Evolutionary conservation across 1,140 invertebrate species (phyloP).

Genomic region (Heliconius hermathena): DNA sequence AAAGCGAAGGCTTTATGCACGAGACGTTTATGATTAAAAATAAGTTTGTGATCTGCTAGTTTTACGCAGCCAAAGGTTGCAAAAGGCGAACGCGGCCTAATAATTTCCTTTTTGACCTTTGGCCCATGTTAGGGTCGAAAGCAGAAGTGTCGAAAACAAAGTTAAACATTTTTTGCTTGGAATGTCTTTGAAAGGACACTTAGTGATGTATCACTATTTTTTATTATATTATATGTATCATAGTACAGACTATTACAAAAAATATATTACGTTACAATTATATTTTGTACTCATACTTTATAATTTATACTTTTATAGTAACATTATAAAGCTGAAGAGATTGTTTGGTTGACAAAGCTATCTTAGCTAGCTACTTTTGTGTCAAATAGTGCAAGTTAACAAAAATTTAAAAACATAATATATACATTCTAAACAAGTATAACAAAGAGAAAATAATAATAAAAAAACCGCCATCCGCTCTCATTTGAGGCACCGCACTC

Average conservation of each 20-base stretch:
- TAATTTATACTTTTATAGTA: no score
- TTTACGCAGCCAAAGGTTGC: conserved; percentile 59
- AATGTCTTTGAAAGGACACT: background rate
- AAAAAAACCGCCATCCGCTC: conserved; percentile 15
- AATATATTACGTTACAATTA: no score
- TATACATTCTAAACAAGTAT: background rate
- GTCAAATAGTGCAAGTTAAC: no score
- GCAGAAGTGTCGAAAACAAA: conserved; percentile 17
- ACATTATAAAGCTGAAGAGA: no score
- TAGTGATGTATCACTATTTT: no score
- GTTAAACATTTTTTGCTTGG: background rate
- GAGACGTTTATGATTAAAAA: conserved; percentile 77
- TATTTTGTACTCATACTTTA: no score
- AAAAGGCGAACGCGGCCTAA: conserved; percentile 67
- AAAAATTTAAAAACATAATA: no score
- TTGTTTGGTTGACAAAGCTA: no score
- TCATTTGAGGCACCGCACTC: conserved; percentile 39
- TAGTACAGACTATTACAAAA: no score
- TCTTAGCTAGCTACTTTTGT: no score
- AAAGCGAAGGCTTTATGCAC: conserved; percentile 52
- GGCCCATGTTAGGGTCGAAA: conserved; percentile 39
- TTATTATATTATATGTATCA: no score
- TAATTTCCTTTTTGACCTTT: conserved; percentile 70
- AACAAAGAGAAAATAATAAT: background rate
- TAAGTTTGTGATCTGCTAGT: conserved; percentile 68